phyloP scores from a whole-genome alignment of 2,113 vertebrate genomes.

The Oenanthe melanoleuca region DNA sequence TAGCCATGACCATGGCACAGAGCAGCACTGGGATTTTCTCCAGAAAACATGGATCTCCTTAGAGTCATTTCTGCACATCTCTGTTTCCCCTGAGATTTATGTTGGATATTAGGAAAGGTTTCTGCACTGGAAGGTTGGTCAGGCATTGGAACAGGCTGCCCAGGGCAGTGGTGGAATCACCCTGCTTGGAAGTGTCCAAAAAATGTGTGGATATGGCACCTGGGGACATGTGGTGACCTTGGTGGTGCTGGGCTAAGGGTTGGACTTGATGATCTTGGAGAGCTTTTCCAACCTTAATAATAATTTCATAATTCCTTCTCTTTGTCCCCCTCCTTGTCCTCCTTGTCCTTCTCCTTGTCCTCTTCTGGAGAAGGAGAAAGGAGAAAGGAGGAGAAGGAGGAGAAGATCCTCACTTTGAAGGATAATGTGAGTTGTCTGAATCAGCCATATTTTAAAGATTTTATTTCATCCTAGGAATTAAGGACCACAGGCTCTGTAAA shows the following conservation, averaged over 20 bases:
- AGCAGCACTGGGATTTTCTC: not conserved
- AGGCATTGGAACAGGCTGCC: not conserved
- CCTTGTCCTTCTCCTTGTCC: not conserved
- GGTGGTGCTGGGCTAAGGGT: not conserved
- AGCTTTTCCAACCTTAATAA: not conserved
- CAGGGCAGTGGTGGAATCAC: not conserved
- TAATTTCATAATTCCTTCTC: not conserved
- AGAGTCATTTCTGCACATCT: not conserved
- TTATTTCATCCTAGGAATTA: not conserved
- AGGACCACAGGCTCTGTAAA: not conserved
- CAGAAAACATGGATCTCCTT: not conserved
- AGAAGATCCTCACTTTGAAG: accelerated
- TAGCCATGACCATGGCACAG: not conserved
- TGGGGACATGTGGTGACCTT: not conserved
- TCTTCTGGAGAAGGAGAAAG: not conserved
- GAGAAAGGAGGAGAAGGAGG: not conserved
- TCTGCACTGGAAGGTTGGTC: not conserved
- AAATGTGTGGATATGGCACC: accelerated
- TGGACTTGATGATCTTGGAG: not conserved
- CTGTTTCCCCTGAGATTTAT: not conserved
- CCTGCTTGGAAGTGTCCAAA: not conserved
- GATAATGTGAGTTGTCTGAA: not conserved
- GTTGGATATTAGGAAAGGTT: not conserved
- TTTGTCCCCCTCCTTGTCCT: not conserved
- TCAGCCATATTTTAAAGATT: not conserved